phyloP scores from a whole-genome alignment of 2,888 invertebrate genomes.

The Lumbricus terrestris region DNA sequence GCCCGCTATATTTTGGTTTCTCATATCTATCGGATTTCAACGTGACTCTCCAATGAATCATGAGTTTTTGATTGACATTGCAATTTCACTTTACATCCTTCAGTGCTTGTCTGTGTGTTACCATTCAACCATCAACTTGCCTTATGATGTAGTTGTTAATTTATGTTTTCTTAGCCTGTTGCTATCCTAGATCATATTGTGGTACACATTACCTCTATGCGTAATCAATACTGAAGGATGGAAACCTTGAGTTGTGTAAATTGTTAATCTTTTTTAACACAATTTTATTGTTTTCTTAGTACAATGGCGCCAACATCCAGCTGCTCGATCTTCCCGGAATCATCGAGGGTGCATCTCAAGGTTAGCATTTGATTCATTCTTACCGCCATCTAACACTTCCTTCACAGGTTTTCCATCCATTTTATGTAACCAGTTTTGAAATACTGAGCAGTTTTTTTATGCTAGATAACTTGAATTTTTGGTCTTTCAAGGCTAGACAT shows the following conservation, averaged over 20 bases:
- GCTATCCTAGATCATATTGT: background rate
- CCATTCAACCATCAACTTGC: too few species aligned
- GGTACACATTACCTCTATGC: background rate
- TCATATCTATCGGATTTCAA: too few species aligned
- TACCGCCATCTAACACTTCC: too few species aligned
- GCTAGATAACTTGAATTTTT: background rate
- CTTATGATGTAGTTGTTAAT: background rate
- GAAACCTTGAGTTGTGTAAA: background rate
- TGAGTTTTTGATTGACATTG: too few species aligned
- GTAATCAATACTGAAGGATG: background rate
- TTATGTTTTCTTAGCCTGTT: background rate
- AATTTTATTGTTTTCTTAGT: conserved; percentile 61
- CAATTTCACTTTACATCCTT: too few species aligned
- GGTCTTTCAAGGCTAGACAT: background rate
- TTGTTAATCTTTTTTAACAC: background rate
- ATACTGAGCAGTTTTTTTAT: background rate
- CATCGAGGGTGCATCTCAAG: conserved; percentile 96
- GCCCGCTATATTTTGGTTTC: too few species aligned
- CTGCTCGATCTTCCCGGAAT: conserved; percentile 97
- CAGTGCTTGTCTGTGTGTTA: too few species aligned
- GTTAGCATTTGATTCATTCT: conserved; percentile 52
- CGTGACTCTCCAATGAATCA: too few species aligned
- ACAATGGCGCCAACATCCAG: conserved; percentile 97
- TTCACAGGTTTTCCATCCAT: background rate
- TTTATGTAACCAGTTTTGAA: background rate